Percentiles rank a stretch among this genome's conserved stretches.
phyloP scores from a whole-genome alignment of 2,797 vertebrate species.

The Sebastes elongatus region DNA sequence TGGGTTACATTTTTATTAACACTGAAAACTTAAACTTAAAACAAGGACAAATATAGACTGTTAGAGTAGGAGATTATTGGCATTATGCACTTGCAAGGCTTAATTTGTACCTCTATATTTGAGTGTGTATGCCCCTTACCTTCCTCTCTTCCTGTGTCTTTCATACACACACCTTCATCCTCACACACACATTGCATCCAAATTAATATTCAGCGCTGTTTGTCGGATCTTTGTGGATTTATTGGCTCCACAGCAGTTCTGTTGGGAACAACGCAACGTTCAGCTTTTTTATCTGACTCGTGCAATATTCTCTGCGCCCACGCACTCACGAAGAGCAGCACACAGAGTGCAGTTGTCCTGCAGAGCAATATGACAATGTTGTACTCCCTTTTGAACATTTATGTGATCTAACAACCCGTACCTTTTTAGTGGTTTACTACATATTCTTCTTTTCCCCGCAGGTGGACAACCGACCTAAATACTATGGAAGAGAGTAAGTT shows the following conservation, averaged over 20 bases:
- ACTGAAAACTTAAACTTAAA: background rate
- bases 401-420: background rate
- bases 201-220: slow-evolving; percentile 46
- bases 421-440: background rate
- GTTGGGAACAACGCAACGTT: slow-evolving; percentile 35
- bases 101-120: background rate
- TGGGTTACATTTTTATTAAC: background rate
- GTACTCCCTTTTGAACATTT: background rate
- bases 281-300: slow-evolving; percentile 50
- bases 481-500: slow-evolving; percentile 99
- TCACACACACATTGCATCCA: background rate
- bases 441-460: slow-evolving; percentile 65
- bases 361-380: background rate
- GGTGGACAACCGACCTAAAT: slow-evolving; percentile 97
- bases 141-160: background rate
- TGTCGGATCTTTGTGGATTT: slow-evolving; percentile 46
- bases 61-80: background rate
- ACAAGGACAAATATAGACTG: background rate
- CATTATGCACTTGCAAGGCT: background rate
- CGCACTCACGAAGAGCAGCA: background rate
- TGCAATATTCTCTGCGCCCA: slow-evolving; percentile 47
- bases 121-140: background rate
- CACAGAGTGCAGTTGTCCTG: background rate
- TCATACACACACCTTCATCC: background rate
- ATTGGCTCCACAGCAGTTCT: slow-evolving; percentile 66